phyloP scores from a whole-genome alignment of 2,113 vertebrate genomes.

The Ochotona curzoniae region DNA sequence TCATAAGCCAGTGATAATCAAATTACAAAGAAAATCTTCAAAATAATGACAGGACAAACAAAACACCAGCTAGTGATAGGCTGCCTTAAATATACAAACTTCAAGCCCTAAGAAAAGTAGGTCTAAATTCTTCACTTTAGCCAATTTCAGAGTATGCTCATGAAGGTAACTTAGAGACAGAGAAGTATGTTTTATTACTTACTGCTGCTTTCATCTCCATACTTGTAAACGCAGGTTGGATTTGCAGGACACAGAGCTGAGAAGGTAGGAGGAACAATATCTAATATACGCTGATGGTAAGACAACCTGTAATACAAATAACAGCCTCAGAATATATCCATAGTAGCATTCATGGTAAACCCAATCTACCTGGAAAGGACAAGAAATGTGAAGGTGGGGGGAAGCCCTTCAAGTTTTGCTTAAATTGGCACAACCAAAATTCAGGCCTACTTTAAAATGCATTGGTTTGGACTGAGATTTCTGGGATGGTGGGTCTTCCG shows the following conservation, averaged over 20 bases:
- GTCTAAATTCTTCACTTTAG: not conserved
- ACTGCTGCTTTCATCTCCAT: slow-evolving; percentile 93
- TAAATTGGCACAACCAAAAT: not conserved
- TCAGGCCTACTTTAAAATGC: not conserved
- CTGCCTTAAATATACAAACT: not conserved
- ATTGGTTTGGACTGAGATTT: not conserved
- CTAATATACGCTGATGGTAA: slow-evolving; percentile 97
- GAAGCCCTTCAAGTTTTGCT: not conserved
- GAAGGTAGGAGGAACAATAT: slow-evolving; percentile 96
- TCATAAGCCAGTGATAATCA: not conserved
- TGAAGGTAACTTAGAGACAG: not conserved
- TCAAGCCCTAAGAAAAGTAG: not conserved
- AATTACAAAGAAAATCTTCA: slow-evolving; percentile 34
- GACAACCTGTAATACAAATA: slow-evolving; percentile 90
- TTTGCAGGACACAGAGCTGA: slow-evolving; percentile 94
- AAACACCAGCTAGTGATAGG: not conserved
- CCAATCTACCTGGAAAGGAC: slow-evolving; percentile 7
- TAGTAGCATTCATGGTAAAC: not conserved
- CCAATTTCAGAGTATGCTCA: not conserved
- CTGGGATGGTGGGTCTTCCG: not conserved
- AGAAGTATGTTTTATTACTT: slow-evolving; percentile 81
- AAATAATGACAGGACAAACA: slow-evolving; percentile 28
- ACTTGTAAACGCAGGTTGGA: slow-evolving; percentile 94
- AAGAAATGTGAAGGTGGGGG: not conserved
- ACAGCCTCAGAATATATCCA: slow-evolving; percentile 53